Evolutionary conservation across 2,888 invertebrate species (phyloP), one percentile per base, ranked within the genome.

Genomic region (Eristalis intricaria): DNA sequence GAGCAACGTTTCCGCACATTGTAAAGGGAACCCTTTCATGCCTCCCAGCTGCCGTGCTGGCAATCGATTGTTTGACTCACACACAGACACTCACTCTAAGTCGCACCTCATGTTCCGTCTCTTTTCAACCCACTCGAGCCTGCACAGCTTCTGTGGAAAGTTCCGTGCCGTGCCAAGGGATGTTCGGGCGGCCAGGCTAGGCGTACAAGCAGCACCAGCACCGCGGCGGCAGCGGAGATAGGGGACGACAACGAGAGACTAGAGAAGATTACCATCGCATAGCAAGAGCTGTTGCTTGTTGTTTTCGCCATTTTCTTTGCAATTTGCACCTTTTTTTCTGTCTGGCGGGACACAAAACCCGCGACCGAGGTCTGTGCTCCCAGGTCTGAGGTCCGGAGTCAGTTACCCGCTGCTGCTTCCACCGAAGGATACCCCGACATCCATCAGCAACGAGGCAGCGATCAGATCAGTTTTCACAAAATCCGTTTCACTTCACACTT

Each of bases 251-350:
- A 29, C 29, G 29, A 50, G n/a, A 50, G 19, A 50, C 4, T 7
- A 2, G 19, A 19, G 50, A 50, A 2, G n/a, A 4, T 19, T 50
- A 1, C n/a, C n/a, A n/a, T 50, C 43, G 4, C 43, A n/a, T n/a
- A 8, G 32, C 4, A 15, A 13, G 70, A 64, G 56, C 70, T 70
- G 69, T 78, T 78, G 78, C 78, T n/a, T n/a, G 70, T 78, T 65
- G 79, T 71, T 71, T 79, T 71, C 71, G 79, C 71, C 71, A 71
- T 79, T 79, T 79, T 79, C 58, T 71, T 69, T 65, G 7, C n/a
- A 29, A 35, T 29, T 29, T 29, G 61, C 26, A 50, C 13, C 11
- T 2, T 58, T 50, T 22, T 58, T 43, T 69, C 0, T 64, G n/a
- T 64, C 22, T 78, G 22, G 22, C 4, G 23, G 0, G 5, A 4